phyloP scores from a whole-genome alignment of 2,888 invertebrate genomes.

The Gymnocheta viridis region DNA sequence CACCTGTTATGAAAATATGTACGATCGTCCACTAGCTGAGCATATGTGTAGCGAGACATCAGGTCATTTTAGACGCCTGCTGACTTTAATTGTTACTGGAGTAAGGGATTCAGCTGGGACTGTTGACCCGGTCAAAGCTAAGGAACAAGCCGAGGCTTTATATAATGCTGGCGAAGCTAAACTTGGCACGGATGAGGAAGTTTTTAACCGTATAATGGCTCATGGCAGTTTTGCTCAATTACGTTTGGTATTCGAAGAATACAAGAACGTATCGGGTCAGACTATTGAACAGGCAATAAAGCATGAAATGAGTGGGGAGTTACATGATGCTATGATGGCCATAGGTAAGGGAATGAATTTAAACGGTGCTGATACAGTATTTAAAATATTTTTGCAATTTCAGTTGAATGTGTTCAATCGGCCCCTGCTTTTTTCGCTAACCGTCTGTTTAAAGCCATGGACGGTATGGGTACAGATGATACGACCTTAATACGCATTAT shows the following conservation, averaged over 20 bases:
- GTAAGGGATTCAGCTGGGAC: conserved; percentile 85
- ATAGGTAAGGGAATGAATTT: conserved; percentile 85
- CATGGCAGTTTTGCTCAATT: conserved; percentile 89
- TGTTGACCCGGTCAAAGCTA: conserved; percentile 85
- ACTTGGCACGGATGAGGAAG: conserved; percentile 87
- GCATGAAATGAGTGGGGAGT: conserved; percentile 85
- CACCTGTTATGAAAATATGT: conserved; percentile 85
- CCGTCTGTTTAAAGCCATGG: conserved; percentile 85
- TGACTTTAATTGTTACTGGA: conserved; percentile 87
- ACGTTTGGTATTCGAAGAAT: conserved; percentile 86
- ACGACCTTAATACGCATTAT: conserved; percentile 86
- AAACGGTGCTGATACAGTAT: no score
- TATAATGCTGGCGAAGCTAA: conserved; percentile 87
- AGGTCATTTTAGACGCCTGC: conserved; percentile 88
- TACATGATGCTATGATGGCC: conserved; percentile 86
- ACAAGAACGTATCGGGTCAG: conserved; percentile 86
- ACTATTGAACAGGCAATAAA: conserved; percentile 88
- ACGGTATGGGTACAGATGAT: conserved; percentile 88
- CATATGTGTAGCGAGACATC: conserved; percentile 90
- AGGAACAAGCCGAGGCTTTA: conserved; percentile 87
- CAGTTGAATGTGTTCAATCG: conserved; percentile 87
- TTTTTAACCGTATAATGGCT: conserved; percentile 87
- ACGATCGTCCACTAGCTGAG: conserved; percentile 86
- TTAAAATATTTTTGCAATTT: conserved; percentile 5
- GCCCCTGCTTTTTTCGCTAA: conserved; percentile 86